Evolutionary conservation across 2,888 invertebrate genomes (phyloP).

Genomic region (Eupithecia tripunctaria): DNA sequence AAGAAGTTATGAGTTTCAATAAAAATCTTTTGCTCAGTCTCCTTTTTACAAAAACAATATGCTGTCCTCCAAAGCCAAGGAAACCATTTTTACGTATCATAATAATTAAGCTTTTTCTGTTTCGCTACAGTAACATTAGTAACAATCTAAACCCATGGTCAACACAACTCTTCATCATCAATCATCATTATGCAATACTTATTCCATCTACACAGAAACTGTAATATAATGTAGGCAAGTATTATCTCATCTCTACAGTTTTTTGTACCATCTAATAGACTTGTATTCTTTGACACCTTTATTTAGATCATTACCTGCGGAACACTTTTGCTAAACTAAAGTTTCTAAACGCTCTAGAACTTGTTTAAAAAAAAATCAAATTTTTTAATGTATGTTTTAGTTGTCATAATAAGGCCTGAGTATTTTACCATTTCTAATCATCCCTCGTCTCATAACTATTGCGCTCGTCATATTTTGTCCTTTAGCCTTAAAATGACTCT

Average conservation of each 20-base stretch:
- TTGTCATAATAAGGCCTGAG: background rate
- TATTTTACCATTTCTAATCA: background rate
- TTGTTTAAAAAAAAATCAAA: background rate
- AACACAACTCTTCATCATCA: background rate
- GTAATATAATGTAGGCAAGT: background rate
- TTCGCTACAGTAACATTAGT: background rate
- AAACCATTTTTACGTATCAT: too few relatives aligned
- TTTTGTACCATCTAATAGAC: background rate
- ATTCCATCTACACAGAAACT: background rate
- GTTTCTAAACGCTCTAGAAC: background rate
- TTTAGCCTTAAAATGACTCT: background rate
- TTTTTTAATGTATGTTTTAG: too few relatives aligned
- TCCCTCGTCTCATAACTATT: background rate
- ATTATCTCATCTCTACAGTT: background rate
- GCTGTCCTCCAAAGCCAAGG: background rate
- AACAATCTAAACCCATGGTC: background rate
- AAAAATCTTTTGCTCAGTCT: background rate
- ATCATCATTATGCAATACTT: conserved; percentile 1
- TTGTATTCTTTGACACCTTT: background rate
- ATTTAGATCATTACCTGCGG: background rate
- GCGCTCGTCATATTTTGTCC: background rate
- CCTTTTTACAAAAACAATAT: background rate
- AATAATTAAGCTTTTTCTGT: background rate
- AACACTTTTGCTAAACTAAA: background rate
- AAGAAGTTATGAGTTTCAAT: background rate